Evolutionary conservation across 1,140 invertebrate species (phyloP).

Genomic region (Ruditapes philippinarum): DNA sequence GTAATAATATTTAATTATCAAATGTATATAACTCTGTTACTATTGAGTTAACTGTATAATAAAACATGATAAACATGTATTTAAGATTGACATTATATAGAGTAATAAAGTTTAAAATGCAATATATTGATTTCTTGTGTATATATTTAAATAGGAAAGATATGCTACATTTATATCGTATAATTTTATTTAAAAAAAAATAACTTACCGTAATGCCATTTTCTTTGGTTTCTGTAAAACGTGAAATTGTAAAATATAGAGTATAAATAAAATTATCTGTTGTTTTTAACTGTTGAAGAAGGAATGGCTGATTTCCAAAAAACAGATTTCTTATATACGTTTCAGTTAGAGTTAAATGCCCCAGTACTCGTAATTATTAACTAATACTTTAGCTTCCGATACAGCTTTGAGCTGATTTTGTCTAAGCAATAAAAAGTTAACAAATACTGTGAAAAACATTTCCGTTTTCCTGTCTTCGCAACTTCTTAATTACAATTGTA

Average conservation of each 20-base stretch:
- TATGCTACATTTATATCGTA: not conserved
- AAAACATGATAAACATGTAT: not conserved
- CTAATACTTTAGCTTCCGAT: not conserved
- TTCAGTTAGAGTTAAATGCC: not conserved
- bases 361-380: not conserved
- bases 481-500: not conserved
- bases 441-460: not conserved
- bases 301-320: no score
- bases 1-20: not conserved
- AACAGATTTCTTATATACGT: not conserved
- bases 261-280: not conserved
- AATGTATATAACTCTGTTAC: not conserved
- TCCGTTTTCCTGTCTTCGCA: not conserved
- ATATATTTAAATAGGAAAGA: no score
- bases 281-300: not conserved
- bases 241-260: not conserved
- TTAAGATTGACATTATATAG: not conserved
- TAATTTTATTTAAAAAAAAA: no score
- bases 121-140: not conserved
- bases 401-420: not conserved
- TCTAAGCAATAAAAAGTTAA: not conserved
- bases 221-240: not conserved
- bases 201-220: not conserved
- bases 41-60: not conserved
- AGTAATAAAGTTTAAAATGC: not conserved